These are phyloP conservation scores for Caenorhabditis latens DNA, from an alignment of 1,140 invertebrate genomes.

Conservation along the genomic window DNA sequence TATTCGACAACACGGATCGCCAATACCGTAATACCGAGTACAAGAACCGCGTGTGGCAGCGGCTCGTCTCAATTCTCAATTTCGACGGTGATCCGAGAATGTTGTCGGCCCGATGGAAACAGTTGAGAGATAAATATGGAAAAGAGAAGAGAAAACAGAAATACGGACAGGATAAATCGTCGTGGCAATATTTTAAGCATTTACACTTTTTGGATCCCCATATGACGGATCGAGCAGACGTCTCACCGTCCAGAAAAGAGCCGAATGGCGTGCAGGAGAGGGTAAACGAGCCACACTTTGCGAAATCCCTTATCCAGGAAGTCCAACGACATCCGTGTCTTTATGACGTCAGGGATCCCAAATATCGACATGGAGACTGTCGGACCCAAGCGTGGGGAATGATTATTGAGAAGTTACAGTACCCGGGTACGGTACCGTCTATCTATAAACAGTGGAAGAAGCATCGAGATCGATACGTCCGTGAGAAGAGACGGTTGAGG, in stretches of 20 bases:
- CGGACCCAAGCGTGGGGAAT: constrained; percentile 62
- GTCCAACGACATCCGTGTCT: constrained; percentile 66
- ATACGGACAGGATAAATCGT: constrained; percentile 53
- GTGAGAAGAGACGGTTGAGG: constrained; percentile 62
- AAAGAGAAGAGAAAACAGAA: constrained; percentile 67
- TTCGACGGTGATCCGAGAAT: constrained; percentile 65
- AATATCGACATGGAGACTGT: constrained; percentile 66
- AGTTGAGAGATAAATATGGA: constrained; percentile 65
- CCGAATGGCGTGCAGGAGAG: constrained; percentile 23
- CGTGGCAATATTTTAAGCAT: constrained; percentile 68
- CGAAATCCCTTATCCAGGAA: constrained; percentile 57
- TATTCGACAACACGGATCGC: constrained; percentile 65
- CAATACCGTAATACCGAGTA: constrained; percentile 65
- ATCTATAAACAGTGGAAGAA: constrained; percentile 69
- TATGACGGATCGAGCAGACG: constrained; percentile 61
- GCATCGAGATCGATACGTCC: constrained; percentile 66
- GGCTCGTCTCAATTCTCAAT: constrained; percentile 46
- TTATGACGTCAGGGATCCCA: constrained; percentile 65
- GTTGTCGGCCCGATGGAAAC: constrained; percentile 62
- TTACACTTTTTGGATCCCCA: constrained; percentile 65
- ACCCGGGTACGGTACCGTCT: constrained; percentile 59
- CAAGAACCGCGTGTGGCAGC: constrained; percentile 60
- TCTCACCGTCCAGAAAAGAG: constrained; percentile 56
- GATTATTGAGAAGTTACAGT: constrained; percentile 60
- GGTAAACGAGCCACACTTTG: constrained; percentile 59